These are phyloP conservation scores for Xylota segnis DNA, from an alignment of 2,888 invertebrate genomes.

Conservation along the genomic window DNA sequence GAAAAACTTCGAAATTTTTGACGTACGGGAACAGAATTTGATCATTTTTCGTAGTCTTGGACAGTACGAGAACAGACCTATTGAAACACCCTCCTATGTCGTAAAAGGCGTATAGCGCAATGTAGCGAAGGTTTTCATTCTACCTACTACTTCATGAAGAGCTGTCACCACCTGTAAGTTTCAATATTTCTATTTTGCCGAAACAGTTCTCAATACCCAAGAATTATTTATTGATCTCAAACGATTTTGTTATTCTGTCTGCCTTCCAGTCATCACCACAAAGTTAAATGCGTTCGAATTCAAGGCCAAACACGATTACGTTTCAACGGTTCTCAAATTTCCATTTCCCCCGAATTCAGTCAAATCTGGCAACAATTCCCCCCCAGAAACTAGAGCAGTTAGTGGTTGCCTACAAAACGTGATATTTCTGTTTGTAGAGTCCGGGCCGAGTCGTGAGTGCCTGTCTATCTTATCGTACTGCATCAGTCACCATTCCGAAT, in stretches of 20 bases:
- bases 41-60: too few relatives aligned
- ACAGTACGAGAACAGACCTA: too few relatives aligned
- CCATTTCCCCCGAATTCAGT: neutral
- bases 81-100: too few relatives aligned
- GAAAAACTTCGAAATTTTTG: too few relatives aligned
- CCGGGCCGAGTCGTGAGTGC: neutral
- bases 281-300: neutral
- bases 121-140: too few relatives aligned
- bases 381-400: neutral
- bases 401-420: neutral
- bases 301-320: neutral
- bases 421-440: neutral
- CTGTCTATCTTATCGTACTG: constrained; percentile 13
- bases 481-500: constrained; percentile 6
- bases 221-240: neutral
- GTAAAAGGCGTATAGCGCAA: too few relatives aligned
- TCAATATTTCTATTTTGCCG: too few relatives aligned
- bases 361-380: constrained; percentile 25
- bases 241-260: neutral
- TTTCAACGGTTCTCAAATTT: neutral
- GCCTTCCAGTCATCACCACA: neutral
- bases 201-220: too few relatives aligned
- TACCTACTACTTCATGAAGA: too few relatives aligned
- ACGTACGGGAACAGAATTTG: too few relatives aligned
- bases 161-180: too few relatives aligned